Base-by-base conservation (phyloP, 2,888 invertebrate genomes). In the Parapristionchus giblindavisi region DNA sequence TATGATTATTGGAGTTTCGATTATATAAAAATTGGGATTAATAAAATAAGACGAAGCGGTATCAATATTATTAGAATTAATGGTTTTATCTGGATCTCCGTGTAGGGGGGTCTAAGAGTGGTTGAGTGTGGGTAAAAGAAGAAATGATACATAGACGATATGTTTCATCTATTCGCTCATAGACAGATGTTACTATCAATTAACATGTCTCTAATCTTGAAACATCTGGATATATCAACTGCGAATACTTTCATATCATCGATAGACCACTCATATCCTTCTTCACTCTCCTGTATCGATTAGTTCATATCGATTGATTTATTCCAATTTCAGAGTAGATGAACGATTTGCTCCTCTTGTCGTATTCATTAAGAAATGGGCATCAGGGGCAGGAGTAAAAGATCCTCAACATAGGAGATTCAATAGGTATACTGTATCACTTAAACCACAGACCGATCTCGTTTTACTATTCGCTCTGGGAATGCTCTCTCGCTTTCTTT, bases 361-460 rank as follows among this genome's bases (percentile, higher is more conserved):
- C 54, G 54, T 66, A 0, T 68, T 83, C 36, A 79, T 81, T 24
- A 83, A 83, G 66, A 36, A 76, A 24, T 83, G 83, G 83, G 81
- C 80, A 14, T 48, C 73, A 0, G 75, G 56, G 32, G 75, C 78
- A 2, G 76, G 75, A 17, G 77, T 83, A 11, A 80, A 80, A 52
- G 75, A 79, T 40, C 83, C 83, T 14, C 75, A 73, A 14, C 14
- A 38, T 3, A 27, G 72, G 11, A 11, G 71, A 3, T 81, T 81
- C 72, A 82, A 82, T 61, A 82, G 81, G 81, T 80, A 17, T 43
- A n/a, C n/a, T n/a, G n/a, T n/a, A n/a, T n/a, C n/a, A n/a, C n/a
- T n/a, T n/a, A n/a, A n/a, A n/a, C n/a, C n/a, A n/a, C n/a, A n/a
- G n/a, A n/a, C 8, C 3, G 21, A 48, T 48, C 48, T 21, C 48